phyloP scores from a whole-genome alignment of 2,888 invertebrate species.

The Melanophora roralis region DNA sequence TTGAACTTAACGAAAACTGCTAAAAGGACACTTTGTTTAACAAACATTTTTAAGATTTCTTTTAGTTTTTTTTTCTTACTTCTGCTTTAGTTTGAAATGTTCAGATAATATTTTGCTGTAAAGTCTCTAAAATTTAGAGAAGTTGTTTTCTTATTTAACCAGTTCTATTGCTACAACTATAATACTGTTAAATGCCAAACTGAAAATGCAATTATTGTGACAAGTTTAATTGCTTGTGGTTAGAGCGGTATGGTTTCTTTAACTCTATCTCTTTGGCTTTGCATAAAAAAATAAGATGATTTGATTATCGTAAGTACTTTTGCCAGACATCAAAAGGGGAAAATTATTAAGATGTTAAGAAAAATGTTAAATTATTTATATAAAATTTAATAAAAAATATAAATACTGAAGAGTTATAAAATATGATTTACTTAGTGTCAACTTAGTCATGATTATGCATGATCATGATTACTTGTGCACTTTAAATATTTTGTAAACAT shows the following conservation, averaged over 20 bases:
- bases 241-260: slow-evolving; percentile 64
- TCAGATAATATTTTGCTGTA: slow-evolving; percentile 31
- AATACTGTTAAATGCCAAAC: slow-evolving; percentile 52
- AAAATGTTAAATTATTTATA: neutral
- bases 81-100: slow-evolving; percentile 4
- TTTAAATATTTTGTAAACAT: too few relatives aligned
- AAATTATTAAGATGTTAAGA: slow-evolving; percentile 8
- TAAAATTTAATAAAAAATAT: neutral
- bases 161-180: slow-evolving; percentile 18
- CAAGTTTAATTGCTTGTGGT: slow-evolving; percentile 75
- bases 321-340: neutral
- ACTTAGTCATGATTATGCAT: too few relatives aligned
- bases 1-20: neutral
- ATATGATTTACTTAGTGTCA: too few relatives aligned
- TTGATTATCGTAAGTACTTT: slow-evolving; percentile 52
- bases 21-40: slow-evolving; percentile 42
- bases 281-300: slow-evolving; percentile 19
- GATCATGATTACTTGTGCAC: too few relatives aligned
- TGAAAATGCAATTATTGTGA: slow-evolving; percentile 74
- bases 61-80: neutral
- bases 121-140: slow-evolving; percentile 45
- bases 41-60: slow-evolving; percentile 33
- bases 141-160: neutral
- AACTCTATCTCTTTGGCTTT: slow-evolving; percentile 34
- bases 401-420: too few relatives aligned